Conservation (phyloP, 2,797 vertebrate species). For the Fistularia tabacaria region DNA sequence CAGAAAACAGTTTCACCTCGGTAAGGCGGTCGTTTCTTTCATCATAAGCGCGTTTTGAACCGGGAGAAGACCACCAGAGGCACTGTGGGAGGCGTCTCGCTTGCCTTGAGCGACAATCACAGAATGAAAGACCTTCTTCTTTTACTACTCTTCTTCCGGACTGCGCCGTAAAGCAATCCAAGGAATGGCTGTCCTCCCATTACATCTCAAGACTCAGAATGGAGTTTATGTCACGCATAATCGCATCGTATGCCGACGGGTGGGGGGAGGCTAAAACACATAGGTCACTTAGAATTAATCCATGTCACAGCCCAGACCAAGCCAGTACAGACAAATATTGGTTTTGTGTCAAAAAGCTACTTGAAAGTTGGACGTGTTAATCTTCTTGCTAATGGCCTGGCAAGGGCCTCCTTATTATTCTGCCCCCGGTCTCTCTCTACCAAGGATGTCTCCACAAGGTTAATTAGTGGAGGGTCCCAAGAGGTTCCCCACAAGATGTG, state of each 20-base stretch:
- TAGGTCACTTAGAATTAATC: conserved; percentile 60
- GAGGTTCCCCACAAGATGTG: conserved; percentile 67
- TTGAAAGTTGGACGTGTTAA: conserved; percentile 79
- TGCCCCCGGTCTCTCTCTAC: conserved; percentile 62
- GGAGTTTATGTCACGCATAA: background rate
- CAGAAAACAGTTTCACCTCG: too few relatives aligned
- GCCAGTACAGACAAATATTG: conserved; percentile 72
- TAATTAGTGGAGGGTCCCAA: conserved; percentile 78
- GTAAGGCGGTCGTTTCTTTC: too few relatives aligned
- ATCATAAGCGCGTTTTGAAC: too few relatives aligned
- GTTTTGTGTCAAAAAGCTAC: conserved; percentile 79
- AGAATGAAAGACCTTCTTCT: too few relatives aligned
- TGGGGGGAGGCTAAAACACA: conserved; percentile 24
- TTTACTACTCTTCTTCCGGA: too few relatives aligned
- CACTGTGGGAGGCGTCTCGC: too few relatives aligned
- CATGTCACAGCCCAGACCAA: conserved; percentile 38
- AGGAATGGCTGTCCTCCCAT: too few relatives aligned
- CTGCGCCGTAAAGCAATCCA: too few relatives aligned
- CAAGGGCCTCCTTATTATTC: conserved; percentile 77
- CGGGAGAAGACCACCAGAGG: too few relatives aligned
- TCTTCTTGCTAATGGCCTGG: conserved; percentile 73
- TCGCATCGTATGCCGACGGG: conserved; percentile 13
- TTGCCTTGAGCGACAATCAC: too few relatives aligned
- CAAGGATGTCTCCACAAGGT: conserved; percentile 77
- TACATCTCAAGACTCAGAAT: too few relatives aligned